Evolutionary conservation across 2,888 invertebrate species (phyloP).

Genomic region (Andrena chrysosceles): DNA sequence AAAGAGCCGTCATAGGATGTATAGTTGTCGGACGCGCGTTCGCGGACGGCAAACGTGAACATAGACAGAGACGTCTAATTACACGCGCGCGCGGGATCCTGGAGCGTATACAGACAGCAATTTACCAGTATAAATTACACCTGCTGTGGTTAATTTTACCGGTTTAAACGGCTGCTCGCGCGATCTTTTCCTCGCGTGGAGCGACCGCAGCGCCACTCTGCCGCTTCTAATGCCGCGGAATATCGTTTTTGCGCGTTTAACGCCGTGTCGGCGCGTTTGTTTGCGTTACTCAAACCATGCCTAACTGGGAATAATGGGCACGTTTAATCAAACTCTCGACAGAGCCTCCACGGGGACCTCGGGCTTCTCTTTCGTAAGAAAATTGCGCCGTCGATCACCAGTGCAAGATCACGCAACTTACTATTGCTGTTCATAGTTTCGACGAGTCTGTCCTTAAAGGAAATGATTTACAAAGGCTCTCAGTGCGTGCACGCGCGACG

Average conservation of each 20-base stretch:
- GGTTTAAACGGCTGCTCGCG: constrained; percentile 44
- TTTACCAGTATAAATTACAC: constrained; percentile 62
- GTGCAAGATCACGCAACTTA: no score
- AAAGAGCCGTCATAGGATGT: constrained; percentile 14
- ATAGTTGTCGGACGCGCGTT: constrained; percentile 30
- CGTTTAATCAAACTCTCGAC: neutral
- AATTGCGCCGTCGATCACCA: no score
- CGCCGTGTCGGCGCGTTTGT: neutral
- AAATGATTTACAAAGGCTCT: neutral
- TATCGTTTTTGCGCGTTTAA: constrained; percentile 31
- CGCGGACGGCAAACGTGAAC: constrained; percentile 11
- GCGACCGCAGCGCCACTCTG: constrained; percentile 33
- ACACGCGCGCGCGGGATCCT: constrained; percentile 27
- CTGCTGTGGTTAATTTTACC: constrained; percentile 60
- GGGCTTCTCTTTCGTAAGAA: neutral
- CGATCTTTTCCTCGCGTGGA: constrained; percentile 26
- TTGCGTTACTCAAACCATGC: neutral
- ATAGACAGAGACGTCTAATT: constrained; percentile 40
- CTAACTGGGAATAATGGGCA: constrained; percentile 1
- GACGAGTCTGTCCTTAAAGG: neutral
- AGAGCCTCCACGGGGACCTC: neutral
- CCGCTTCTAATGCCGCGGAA: constrained; percentile 18
- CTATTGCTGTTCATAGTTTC: no score
- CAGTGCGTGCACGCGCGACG: neutral
- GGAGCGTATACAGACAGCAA: constrained; percentile 49